phyloP scores from a whole-genome alignment of 1,140 invertebrate genomes.

The Macrosteles quadrilineatus region DNA sequence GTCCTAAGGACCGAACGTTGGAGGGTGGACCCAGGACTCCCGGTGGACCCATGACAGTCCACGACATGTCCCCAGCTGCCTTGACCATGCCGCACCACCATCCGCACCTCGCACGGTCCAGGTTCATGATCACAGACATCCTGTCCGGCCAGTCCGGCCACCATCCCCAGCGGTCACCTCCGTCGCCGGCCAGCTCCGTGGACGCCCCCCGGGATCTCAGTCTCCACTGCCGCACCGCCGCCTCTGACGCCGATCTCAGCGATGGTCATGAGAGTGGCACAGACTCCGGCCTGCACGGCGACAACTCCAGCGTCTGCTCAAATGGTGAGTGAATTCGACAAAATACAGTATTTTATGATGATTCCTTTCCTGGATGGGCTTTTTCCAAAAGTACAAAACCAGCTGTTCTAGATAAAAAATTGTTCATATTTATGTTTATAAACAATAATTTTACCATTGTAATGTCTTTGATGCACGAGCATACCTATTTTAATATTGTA shows the following conservation, averaged over 20 bases:
- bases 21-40: conserved; percentile 9
- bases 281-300: conserved; percentile 45
- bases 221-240: conserved; percentile 38
- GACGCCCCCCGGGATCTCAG: conserved; percentile 37
- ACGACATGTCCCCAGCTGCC: conserved; percentile 40
- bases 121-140: conserved; percentile 51
- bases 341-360: not conserved
- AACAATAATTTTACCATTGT: no score
- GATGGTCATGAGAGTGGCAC: conserved; percentile 47
- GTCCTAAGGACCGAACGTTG: conserved; percentile 3
- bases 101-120: conserved; percentile 38
- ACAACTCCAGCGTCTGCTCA: conserved; percentile 47
- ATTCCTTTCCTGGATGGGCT: no score
- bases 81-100: conserved; percentile 39
- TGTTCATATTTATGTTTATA: no score
- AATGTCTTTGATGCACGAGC: no score
- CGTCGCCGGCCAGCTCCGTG: conserved; percentile 40
- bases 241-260: conserved; percentile 43
- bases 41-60: conserved; percentile 40
- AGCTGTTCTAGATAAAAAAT: no score
- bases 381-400: no score
- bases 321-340: conserved; percentile 48
- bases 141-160: conserved; percentile 38
- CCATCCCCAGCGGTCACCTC: conserved; percentile 33
- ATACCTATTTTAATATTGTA: no score